Conservation (phyloP, 2,888 invertebrate species). For the Drosophila demipolita region DNA sequence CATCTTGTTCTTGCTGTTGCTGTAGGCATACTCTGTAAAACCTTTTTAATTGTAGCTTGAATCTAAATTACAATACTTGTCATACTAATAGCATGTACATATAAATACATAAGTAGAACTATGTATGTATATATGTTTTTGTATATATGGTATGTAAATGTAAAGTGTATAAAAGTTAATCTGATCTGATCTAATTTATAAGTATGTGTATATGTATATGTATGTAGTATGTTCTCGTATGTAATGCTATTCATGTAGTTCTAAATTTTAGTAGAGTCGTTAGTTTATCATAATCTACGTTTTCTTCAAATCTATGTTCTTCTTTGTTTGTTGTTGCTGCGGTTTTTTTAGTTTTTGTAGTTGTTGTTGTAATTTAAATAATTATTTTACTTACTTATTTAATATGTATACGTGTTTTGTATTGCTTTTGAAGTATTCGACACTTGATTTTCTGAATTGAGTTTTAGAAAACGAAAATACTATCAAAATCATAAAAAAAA, state of each 20-base stretch:
- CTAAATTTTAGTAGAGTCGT: constrained; percentile 50
- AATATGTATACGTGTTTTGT: constrained; percentile 53
- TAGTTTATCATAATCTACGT: constrained; percentile 40
- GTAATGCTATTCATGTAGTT: constrained; percentile 45
- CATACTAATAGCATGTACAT: constrained; percentile 25
- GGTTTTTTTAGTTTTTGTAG: constrained; percentile 3
- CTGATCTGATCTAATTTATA: constrained; percentile 65
- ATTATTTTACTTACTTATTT: constrained; percentile 30
- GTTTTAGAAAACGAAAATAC: neutral
- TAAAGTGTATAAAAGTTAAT: constrained; percentile 79
- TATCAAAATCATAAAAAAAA: constrained; percentile 7
- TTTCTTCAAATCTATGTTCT: constrained; percentile 16
- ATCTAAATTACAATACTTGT: constrained; percentile 52
- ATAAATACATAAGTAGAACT: constrained; percentile 15
- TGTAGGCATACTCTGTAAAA: constrained; percentile 71
- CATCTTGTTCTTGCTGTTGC: constrained; percentile 33
- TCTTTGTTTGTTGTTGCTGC: constrained; percentile 7
- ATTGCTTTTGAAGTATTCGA: constrained; percentile 69
- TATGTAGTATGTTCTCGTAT: constrained; percentile 48
- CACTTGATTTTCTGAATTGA: constrained; percentile 34
- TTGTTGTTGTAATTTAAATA: constrained; percentile 20
- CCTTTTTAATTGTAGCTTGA: constrained; percentile 74
- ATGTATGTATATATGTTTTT: constrained; percentile 39
- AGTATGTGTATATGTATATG: constrained; percentile 44
- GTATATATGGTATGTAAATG: constrained; percentile 68